Base-by-base conservation (phyloP, 2,797 vertebrate genomes). In the Rhinogobio ventralis region DNA sequence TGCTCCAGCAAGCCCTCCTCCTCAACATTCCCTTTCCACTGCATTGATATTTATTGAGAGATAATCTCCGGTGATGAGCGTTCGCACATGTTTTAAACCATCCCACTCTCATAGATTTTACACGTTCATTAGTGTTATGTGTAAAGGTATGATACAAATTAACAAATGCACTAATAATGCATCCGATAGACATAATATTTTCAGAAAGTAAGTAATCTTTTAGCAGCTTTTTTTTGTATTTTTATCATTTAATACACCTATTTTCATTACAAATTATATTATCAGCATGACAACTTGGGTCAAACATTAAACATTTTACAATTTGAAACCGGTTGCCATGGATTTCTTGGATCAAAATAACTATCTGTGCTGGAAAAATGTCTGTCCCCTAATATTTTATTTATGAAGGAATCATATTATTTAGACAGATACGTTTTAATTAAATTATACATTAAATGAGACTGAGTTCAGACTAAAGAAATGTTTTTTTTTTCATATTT, bases 1-100 rank as follows among this genome's bases (percentile, higher is more conserved):
- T 93, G 95, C 93, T 90, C 91, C 80, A 90, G 93, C 95, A 91
- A 87, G 95, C 90, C 90, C 87, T 86, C 62, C 80, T 86, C 84
- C 77, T 82, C 73, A 76, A 86, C 87, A 81, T 78, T 89, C 83
- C 23, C 85, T 82, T 87, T 86, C 80, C 85, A 86, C 78, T 55
- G 81, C 85, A 86, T 42, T 83, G 51, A 86, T 85, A 86, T 90
- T 88, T 88, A 81, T 80, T 87, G 86, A 72, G 79, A 81, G 81
- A 85, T 90, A 87, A 87, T 88, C 87, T 89, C 87, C 79, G 74
- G 86, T 81, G 82, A 89, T 83, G 82, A 67, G 84, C 80, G 74
- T 79, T 77, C 66, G 53, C 86, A 89, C 87, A 88, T 89, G 86
- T 88, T 84, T 42, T 85, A 76, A 49, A 82, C 71, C 83, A 88